A percentile compares a stretch with the other conserved stretches of the same genome.
These are phyloP conservation scores for Piaya cayana DNA, from an alignment of 2,113 vertebrate genomes.

Conservation along the genomic window DNA sequence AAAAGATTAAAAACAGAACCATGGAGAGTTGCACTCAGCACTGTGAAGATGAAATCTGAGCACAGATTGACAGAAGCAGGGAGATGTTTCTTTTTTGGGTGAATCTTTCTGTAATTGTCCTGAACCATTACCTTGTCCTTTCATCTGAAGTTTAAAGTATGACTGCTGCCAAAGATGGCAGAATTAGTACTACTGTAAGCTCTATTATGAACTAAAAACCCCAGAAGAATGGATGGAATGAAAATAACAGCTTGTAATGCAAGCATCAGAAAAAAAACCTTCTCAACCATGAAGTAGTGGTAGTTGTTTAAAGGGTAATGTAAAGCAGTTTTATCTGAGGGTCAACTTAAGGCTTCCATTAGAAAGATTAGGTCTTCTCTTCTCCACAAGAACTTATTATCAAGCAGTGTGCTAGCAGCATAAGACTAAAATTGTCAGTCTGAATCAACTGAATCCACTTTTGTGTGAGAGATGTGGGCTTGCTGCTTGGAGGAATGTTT, in stretches of 20 bases:
- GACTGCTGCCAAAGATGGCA: neutral
- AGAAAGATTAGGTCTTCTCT: neutral
- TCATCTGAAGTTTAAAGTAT: neutral
- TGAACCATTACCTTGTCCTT: slow-evolving; percentile 13
- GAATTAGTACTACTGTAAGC: neutral
- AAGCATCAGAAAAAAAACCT: neutral
- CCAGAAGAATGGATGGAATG: neutral
- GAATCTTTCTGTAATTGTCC: neutral
- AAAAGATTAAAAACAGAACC: slow-evolving; percentile 28
- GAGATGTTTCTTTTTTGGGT: neutral
- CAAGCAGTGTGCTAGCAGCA: neutral
- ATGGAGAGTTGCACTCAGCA: neutral
- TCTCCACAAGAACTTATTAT: neutral
- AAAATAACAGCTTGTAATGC: neutral
- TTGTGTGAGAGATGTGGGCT: accelerated
- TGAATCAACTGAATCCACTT: neutral
- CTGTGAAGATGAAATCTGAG: slow-evolving; percentile 7
- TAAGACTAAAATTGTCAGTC: neutral
- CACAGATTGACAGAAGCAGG: neutral
- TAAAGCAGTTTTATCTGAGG: neutral
- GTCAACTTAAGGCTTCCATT: neutral
- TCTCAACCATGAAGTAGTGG: neutral
- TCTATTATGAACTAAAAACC: neutral
- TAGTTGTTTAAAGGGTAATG: neutral
- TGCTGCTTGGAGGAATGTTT: neutral